A percentile compares a stretch with the other conserved stretches of the same genome.
Conservation (phyloP, 2,888 invertebrate genomes). For the Ashinkailepas kermadecensis region DNA sequence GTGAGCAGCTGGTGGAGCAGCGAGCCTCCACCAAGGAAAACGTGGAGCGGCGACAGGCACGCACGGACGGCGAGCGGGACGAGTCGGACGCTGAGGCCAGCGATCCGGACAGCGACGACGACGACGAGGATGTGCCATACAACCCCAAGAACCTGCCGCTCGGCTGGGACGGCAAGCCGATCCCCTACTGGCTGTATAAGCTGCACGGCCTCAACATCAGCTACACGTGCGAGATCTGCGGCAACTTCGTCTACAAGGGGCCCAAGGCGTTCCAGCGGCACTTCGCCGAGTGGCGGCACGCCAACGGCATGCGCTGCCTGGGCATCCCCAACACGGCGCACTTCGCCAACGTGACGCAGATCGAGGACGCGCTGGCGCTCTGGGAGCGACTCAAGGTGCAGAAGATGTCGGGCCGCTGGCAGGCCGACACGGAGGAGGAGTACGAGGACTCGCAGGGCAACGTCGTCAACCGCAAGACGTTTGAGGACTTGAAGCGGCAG, state of each 20-base stretch:
- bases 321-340: slow-evolving; percentile 99
- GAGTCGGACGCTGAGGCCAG: slow-evolving; percentile 86
- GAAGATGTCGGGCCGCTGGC: slow-evolving; percentile 92
- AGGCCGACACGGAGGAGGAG: slow-evolving; percentile 94
- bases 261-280: slow-evolving; percentile 99
- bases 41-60: slow-evolving; percentile 94
- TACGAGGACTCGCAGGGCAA: slow-evolving; percentile 98
- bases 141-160: slow-evolving; percentile 99
- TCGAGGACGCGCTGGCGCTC: slow-evolving; percentile 91
- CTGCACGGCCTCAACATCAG: slow-evolving; percentile 97
- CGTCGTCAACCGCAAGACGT: slow-evolving; percentile 97
- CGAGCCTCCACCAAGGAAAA: slow-evolving; percentile 91
- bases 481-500: slow-evolving; percentile 96
- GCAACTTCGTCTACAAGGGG: slow-evolving; percentile 93
- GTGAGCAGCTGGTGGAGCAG: slow-evolving; percentile 75
- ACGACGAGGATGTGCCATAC: slow-evolving; percentile 88
- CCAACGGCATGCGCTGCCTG: slow-evolving; percentile 90
- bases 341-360: slow-evolving; percentile 98
- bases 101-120: slow-evolving; percentile 64
- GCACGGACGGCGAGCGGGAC: slow-evolving; percentile 85
- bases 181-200: slow-evolving; percentile 97
- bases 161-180: slow-evolving; percentile 94
- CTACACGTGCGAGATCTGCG: slow-evolving; percentile 98
- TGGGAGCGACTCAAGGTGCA: slow-evolving; percentile 97
- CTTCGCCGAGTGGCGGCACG: slow-evolving; percentile 77